A percentile compares a stretch with the other conserved stretches of the same genome.
Evolutionary conservation across 2,113 vertebrate species (phyloP).

Genomic region (Aplodontia rufa): DNA sequence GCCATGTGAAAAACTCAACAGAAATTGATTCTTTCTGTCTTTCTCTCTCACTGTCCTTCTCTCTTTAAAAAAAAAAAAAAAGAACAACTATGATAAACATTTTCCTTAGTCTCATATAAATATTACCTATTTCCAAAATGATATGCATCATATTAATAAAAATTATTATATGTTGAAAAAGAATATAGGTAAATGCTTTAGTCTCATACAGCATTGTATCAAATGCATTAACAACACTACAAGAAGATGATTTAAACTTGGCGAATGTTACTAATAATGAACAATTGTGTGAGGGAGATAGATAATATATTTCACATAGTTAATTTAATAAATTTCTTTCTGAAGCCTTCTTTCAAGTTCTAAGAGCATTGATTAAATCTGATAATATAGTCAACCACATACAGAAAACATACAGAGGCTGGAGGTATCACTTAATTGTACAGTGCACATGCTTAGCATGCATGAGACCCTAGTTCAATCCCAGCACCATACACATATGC

Average conservation of each 20-base stretch:
- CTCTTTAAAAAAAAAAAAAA: too few species aligned
- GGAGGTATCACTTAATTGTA: not conserved
- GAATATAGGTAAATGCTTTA: not conserved
- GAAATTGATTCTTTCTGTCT: too few species aligned
- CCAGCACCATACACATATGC: not conserved
- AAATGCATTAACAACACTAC: not conserved
- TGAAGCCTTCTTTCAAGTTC: not conserved
- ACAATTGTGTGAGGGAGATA: not conserved
- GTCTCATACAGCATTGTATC: not conserved
- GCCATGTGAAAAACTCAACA: too few species aligned
- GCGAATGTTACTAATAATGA: not conserved
- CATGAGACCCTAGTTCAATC: not conserved
- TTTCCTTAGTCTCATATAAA: not conserved
- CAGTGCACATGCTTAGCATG: not conserved
- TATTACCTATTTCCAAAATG: not conserved
- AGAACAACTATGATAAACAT: not conserved
- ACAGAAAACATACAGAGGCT: not conserved
- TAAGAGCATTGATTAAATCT: not conserved
- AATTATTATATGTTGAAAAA: not conserved
- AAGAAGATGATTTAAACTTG: not conserved
- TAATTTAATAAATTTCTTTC: not conserved
- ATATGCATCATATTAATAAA: not conserved
- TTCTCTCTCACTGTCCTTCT: too few species aligned
- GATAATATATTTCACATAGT: not conserved
- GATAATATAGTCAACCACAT: not conserved